Conservation (phyloP, 2,888 invertebrate species). For the Cosmopolites sordidus region DNA sequence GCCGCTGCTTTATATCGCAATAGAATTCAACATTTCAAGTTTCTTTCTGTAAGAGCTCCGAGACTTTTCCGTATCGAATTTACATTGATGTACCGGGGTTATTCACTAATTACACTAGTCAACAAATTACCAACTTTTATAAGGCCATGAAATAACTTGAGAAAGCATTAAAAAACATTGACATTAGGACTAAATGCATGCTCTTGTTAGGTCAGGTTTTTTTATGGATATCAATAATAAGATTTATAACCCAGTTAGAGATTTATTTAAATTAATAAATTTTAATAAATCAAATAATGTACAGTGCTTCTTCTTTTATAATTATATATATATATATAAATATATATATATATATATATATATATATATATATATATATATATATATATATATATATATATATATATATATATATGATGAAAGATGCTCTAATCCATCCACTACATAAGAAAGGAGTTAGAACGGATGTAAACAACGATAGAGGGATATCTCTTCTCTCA, state of each 20-base stretch:
- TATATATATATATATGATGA: constrained; percentile 2
- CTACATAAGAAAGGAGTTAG: too few relatives aligned
- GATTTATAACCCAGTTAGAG: too few relatives aligned
- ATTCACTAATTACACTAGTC: too few relatives aligned
- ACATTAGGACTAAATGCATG: not conserved
- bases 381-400: constrained; percentile 8
- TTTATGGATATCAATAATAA: too few relatives aligned
- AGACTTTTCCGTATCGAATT: too few relatives aligned
- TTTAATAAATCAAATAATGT: not conserved
- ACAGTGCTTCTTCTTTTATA: not conserved
- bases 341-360: constrained; percentile 5
- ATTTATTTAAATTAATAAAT: too few relatives aligned
- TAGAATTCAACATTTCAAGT: constrained; percentile 9
- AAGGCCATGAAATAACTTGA: too few relatives aligned
- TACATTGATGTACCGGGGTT: too few relatives aligned
- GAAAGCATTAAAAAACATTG: not conserved
- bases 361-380: constrained; percentile 5
- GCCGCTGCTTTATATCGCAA: constrained; percentile 16
- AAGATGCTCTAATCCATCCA: too few relatives aligned
- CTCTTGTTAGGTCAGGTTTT: not conserved
- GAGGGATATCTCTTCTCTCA: too few relatives aligned
- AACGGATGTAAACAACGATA: too few relatives aligned
- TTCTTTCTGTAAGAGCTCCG: not conserved
- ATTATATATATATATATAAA: constrained; percentile 2
- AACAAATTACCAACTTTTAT: too few relatives aligned